Evolutionary conservation across 2,888 invertebrate species (phyloP).

Genomic region (Lithophane socia): DNA sequence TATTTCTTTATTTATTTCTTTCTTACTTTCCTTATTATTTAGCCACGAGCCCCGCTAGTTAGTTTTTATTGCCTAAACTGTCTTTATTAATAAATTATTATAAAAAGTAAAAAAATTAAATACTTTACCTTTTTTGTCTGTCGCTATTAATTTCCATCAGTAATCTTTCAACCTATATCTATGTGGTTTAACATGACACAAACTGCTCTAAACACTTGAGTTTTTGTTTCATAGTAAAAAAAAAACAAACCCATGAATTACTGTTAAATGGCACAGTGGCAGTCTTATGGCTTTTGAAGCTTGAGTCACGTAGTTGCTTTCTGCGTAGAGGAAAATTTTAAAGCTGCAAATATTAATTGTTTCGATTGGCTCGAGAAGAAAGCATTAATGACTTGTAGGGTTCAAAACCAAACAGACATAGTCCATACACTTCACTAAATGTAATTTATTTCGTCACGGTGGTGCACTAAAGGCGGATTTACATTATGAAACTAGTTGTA

Average conservation of each 20-base stretch:
- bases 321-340: too few species aligned
- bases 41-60: too few species aligned
- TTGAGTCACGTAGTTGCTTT: background rate
- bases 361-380: background rate
- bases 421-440: background rate
- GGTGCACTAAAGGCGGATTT: too few species aligned
- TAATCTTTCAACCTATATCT: slow-evolving; percentile 35
- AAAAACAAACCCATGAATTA: slow-evolving; percentile 29
- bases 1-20: too few species aligned
- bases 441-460: too few species aligned
- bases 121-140: background rate
- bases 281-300: background rate
- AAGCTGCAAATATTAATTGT: too few species aligned
- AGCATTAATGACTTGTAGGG: background rate
- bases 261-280: slow-evolving; percentile 16
- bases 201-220: slow-evolving; percentile 42
- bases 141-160: slow-evolving; percentile 15
- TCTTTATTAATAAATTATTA: too few species aligned
- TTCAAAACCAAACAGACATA: background rate
- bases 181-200: slow-evolving; percentile 30
- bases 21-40: too few species aligned
- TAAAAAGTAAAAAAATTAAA: background rate
- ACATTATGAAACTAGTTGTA: too few species aligned
- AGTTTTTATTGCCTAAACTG: too few species aligned
- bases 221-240: slow-evolving; percentile 18